These are phyloP conservation scores for Apus apus DNA, from an alignment of 2,113 vertebrate species.

Conservation along the genomic window DNA sequence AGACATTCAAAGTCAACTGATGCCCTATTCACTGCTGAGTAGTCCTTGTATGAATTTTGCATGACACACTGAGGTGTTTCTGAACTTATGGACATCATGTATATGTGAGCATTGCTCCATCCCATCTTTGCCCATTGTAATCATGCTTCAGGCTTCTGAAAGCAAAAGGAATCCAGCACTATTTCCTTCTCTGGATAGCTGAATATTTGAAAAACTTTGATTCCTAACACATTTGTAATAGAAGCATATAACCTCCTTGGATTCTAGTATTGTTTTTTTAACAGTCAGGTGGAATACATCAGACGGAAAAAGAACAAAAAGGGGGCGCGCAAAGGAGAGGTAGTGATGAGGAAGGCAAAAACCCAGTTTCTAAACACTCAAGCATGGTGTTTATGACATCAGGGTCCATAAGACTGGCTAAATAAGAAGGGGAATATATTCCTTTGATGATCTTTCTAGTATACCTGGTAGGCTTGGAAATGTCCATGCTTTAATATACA, in stretches of 20 bases:
- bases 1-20: not conserved
- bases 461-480: not conserved
- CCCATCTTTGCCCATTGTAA: not conserved
- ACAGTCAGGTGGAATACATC: not conserved
- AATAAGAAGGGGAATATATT: not conserved
- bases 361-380: not conserved
- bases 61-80: not conserved
- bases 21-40: not conserved
- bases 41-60: not conserved
- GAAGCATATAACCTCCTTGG: not conserved
- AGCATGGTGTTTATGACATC: not conserved
- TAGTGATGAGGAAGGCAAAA: not conserved
- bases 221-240: not conserved
- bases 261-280: not conserved
- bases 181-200: not conserved
- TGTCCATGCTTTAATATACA: not conserved
- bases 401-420: not conserved
- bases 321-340: fast-evolving
- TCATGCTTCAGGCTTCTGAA: not conserved
- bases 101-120: not conserved
- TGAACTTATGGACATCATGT: not conserved
- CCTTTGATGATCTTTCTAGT: not conserved
- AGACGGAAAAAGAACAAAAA: not conserved
- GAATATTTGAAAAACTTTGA: not conserved
- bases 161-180: not conserved